These are phyloP conservation scores for Danionella cerebrum DNA, from an alignment of 2,113 vertebrate genomes.

Conservation along the genomic window DNA sequence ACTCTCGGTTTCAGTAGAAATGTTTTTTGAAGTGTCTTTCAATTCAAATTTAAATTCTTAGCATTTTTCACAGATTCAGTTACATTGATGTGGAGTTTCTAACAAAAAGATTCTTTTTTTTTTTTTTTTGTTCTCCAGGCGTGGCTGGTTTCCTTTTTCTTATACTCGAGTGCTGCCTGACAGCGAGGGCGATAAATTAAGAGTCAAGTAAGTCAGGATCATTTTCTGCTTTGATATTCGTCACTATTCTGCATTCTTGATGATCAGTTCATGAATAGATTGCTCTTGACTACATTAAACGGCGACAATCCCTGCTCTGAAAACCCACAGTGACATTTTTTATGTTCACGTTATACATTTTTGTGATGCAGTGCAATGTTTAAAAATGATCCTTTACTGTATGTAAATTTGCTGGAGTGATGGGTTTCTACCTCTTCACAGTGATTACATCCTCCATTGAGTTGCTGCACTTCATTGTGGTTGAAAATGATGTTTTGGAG, in stretches of 20 bases:
- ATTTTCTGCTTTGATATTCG: neutral
- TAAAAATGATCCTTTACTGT: too few species aligned
- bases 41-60: too few species aligned
- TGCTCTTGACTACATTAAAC: neutral
- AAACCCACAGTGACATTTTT: too few species aligned
- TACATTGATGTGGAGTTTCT: neutral
- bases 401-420: too few species aligned
- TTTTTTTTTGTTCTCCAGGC: constrained; percentile 61
- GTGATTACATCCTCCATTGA: too few species aligned
- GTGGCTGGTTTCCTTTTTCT: constrained; percentile 98
- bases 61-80: neutral
- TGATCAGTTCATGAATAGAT: neutral
- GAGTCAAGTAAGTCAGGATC: constrained; percentile 73
- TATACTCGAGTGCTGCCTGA: constrained; percentile 89
- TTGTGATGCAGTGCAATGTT: too few species aligned
- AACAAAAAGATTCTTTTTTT: neutral
- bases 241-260: neutral
- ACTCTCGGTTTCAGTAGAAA: neutral
- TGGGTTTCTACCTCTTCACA: too few species aligned
- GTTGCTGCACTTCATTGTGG: too few species aligned
- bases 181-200: constrained; percentile 75
- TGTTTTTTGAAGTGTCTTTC: too few species aligned
- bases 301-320: too few species aligned
- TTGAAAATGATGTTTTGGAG: too few species aligned
- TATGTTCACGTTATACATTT: too few species aligned